These are phyloP conservation scores for Cichlasoma orientale DNA, from an alignment of 2,797 vertebrate genomes.

Conservation along the genomic window DNA sequence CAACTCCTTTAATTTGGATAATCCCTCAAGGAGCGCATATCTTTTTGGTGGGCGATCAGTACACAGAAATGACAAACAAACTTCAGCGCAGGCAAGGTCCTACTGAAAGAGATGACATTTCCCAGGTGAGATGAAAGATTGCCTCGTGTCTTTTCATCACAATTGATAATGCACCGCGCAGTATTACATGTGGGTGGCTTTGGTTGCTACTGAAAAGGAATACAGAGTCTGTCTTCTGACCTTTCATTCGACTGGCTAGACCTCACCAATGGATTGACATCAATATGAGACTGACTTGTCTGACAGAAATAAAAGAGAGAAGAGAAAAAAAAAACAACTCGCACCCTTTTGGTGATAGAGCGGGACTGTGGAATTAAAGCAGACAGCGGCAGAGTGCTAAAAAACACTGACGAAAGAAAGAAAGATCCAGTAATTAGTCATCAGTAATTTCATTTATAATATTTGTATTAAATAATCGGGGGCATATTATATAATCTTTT, in stretches of 20 bases:
- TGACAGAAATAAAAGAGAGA: conserved; percentile 29
- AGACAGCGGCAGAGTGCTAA: not conserved
- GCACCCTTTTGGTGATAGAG: conserved; percentile 31
- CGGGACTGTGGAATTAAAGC: conserved; percentile 27
- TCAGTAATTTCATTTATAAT: not conserved
- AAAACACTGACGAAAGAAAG: not conserved
- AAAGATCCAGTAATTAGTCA: not conserved
- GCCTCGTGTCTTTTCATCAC: conserved; percentile 64
- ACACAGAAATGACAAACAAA: conserved; percentile 36
- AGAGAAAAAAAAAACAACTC: not conserved
- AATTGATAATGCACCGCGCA: conserved; percentile 64
- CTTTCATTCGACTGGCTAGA: conserved; percentile 62
- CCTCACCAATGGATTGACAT: conserved; percentile 55
- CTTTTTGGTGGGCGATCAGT: conserved; percentile 2
- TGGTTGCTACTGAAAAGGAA: conserved; percentile 65
- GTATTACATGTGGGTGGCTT: conserved; percentile 68
- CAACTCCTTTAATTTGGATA: conserved; percentile 21
- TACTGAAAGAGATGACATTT: conserved; percentile 63
- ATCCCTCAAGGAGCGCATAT: conserved; percentile 4
- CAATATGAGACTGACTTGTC: conserved; percentile 58
- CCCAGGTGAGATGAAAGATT: conserved; percentile 67
- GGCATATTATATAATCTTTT: not conserved
- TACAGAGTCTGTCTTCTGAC: conserved; percentile 71
- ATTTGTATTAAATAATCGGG: not conserved
- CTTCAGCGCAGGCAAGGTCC: conserved; percentile 18